These are phyloP conservation scores for Gymnobelideus leadbeateri DNA, from an alignment of 2,113 vertebrate genomes.

Conservation along the genomic window DNA sequence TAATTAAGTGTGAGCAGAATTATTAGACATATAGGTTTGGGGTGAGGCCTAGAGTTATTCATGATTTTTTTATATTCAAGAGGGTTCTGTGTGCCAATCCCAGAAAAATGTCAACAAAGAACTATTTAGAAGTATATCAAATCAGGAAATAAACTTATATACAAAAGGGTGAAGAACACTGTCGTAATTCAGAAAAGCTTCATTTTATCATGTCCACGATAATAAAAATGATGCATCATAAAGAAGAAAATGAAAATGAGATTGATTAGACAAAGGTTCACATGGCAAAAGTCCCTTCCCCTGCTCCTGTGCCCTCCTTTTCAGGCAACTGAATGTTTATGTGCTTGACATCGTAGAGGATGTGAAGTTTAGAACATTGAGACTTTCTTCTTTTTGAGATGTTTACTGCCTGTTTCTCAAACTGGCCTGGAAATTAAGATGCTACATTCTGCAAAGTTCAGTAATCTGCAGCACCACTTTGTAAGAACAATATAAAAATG, in stretches of 20 bases:
- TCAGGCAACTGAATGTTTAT: slow-evolving; percentile 20
- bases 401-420: slow-evolving; percentile 44
- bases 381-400: slow-evolving; percentile 13
- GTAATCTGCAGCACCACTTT: slow-evolving; percentile 41
- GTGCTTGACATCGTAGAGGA: slow-evolving; percentile 39
- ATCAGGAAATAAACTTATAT: slow-evolving; percentile 39
- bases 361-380: slow-evolving; percentile 9
- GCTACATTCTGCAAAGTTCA: slow-evolving; percentile 48
- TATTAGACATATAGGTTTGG: too few species aligned
- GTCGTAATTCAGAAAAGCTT: background rate
- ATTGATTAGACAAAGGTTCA: background rate
- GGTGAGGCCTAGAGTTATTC: background rate
- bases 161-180: background rate
- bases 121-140: slow-evolving; percentile 32
- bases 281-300: background rate
- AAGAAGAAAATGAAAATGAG: background rate
- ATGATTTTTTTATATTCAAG: background rate
- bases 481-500: background rate
- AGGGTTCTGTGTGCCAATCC: too few species aligned
- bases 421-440: slow-evolving; percentile 32
- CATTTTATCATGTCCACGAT: slow-evolving; percentile 1
- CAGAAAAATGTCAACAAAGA: too few species aligned
- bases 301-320: background rate
- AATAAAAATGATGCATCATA: slow-evolving; percentile 48
- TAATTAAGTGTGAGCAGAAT: background rate